Evolutionary conservation across 2,113 vertebrate genomes (phyloP), one percentile per base, ranked within the genome.

Genomic region (Emberiza fucata): DNA sequence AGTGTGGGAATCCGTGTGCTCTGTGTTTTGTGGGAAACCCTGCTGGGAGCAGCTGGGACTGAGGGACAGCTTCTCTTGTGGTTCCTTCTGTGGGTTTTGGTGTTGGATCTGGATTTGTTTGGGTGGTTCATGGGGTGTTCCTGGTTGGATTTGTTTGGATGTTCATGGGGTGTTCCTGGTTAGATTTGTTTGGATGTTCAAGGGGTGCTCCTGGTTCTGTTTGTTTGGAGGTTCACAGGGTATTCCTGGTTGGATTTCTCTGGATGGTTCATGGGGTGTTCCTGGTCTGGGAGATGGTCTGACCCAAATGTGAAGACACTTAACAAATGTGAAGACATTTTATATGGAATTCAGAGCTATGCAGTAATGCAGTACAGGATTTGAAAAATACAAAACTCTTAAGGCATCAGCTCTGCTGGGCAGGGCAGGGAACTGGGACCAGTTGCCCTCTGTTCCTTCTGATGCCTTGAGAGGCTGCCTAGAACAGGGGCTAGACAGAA

Each of bases 121-220:
- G 76, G 47, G 1, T 42, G 84, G 31, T 37, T 37, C 11, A 3
- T 3, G 16, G 39, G 2, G 17, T 40, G 0, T 75, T 81, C 66
- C 63, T 50, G 59, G 13, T 16, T 35, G 14, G 20, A 4, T 40
- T 8, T 45, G 47, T 44, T 24, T 71, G 76, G 19, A 1, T 45
- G 79, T 39, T 64, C 21, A 1, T 17, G 3, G 27, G 2, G 16
- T 44, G 0, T 69, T 81, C 65, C 65, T 56, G n/a, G 25, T 37
- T 37, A 9, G 37, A 37, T 37, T 64, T 44, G 13, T 66, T 2
- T 56, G 29, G 29, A 10, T 6, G 11, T 23, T 29, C 19, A 17
- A 3, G 19, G 42, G 7, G 2, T 23, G 2, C 45, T 45, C 33
- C 40, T 29, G 42, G 16, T 27, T 68, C 37, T 37, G 37, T 37